phyloP scores from a whole-genome alignment of 2,113 vertebrate genomes.

The Abramis brama region DNA sequence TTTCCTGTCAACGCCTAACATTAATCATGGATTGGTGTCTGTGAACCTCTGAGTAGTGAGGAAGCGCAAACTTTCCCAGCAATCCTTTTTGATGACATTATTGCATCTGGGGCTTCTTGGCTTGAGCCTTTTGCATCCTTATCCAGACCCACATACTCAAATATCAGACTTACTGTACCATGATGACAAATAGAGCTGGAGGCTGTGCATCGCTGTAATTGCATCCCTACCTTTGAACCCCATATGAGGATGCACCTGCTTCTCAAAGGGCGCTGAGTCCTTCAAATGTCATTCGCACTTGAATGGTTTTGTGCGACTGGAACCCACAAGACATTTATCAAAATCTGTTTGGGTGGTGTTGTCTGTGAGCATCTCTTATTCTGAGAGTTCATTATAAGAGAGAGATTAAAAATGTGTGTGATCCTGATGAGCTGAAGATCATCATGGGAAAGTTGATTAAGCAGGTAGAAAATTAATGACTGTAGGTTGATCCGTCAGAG shows the following conservation, averaged over 20 bases:
- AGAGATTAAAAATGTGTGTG: neutral
- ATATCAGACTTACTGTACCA: conserved; percentile 29
- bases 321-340: conserved; percentile 12
- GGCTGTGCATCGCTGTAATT: conserved; percentile 39
- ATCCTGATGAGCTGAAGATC: conserved; percentile 13
- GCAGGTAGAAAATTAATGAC: conserved; percentile 43
- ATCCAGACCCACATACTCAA: neutral
- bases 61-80: conserved; percentile 15
- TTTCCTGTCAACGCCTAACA: neutral
- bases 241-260: conserved; percentile 33
- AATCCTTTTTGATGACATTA: conserved; percentile 32
- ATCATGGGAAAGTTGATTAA: conserved; percentile 38
- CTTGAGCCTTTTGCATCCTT: neutral
- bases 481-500: conserved; percentile 24
- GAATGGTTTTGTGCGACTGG: neutral
- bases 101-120: conserved; percentile 35
- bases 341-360: neutral
- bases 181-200: conserved; percentile 42
- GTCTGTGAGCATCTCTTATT: neutral
- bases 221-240: conserved; percentile 39
- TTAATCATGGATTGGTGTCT: conserved; percentile 44
- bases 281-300: conserved; percentile 53
- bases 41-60: neutral
- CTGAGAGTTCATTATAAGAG: neutral
- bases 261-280: conserved; percentile 44